These are phyloP conservation scores for Petrocephalus microphthalmus DNA, from an alignment of 2,113 vertebrate species.

Conservation along the genomic window DNA sequence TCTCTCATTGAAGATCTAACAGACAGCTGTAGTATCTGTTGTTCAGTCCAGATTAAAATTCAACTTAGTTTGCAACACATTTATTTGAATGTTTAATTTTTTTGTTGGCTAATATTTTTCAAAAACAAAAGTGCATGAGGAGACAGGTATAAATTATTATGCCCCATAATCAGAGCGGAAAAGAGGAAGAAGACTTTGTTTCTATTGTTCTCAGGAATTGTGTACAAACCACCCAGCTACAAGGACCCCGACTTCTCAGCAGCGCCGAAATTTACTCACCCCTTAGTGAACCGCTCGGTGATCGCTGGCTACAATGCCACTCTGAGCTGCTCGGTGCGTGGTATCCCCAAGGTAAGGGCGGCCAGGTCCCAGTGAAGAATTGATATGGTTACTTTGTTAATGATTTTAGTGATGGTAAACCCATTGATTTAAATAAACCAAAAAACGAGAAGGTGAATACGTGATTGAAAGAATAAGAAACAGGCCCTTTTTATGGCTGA, in stretches of 20 bases:
- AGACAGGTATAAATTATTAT: background rate
- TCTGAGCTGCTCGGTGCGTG: conserved; percentile 85
- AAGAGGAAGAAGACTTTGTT: background rate
- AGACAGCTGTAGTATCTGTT: background rate
- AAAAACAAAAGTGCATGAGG: background rate
- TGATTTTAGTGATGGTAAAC: background rate
- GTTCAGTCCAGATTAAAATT: background rate
- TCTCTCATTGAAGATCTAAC: background rate
- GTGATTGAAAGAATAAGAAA: background rate
- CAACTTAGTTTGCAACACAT: too few species aligned
- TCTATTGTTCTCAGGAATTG: conserved; percentile 59
- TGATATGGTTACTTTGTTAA: background rate
- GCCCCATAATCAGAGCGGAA: background rate
- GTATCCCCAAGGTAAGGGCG: conserved; percentile 78
- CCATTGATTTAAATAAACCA: background rate
- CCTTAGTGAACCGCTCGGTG: conserved; percentile 77
- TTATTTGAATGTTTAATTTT: too few species aligned
- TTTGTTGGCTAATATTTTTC: background rate
- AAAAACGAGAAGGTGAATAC: background rate
- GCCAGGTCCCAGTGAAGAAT: background rate
- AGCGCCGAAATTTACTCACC: conserved; percentile 87
- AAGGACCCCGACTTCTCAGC: conserved; percentile 83
- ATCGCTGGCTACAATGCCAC: conserved; percentile 84
- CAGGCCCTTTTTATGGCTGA: background rate
- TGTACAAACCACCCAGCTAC: conserved; percentile 75